Conservation (phyloP, 2,888 invertebrate species). For the Lomographa bimaculata region DNA sequence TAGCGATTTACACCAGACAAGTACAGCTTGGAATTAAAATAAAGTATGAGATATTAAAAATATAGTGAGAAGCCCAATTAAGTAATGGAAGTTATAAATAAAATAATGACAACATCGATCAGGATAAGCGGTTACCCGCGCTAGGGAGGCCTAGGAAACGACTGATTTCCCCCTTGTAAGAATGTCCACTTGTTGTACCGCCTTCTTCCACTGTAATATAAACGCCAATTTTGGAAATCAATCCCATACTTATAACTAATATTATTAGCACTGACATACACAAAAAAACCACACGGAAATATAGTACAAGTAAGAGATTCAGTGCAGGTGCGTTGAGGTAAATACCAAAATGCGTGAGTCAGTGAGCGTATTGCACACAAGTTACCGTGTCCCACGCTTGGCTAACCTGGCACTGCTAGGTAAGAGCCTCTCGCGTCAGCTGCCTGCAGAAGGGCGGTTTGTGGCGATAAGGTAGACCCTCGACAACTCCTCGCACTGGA, state of each 20-base stretch:
- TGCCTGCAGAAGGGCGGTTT: constrained; percentile 80
- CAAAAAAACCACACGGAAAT: constrained; percentile 29
- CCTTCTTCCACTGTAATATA: constrained; percentile 81
- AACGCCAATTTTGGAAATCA: constrained; percentile 52
- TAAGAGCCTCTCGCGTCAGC: constrained; percentile 84
- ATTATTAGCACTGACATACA: constrained; percentile 10
- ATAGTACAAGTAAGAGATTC: constrained; percentile 52
- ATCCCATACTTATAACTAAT: constrained; percentile 9
- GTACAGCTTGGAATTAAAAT: constrained; percentile 10
- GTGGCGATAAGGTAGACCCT: constrained; percentile 72
- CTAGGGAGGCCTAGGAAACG: constrained; percentile 88
- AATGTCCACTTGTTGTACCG: constrained; percentile 70
- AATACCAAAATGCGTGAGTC: constrained; percentile 58
- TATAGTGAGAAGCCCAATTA: constrained; percentile 25
- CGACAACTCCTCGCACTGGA: constrained; percentile 73
- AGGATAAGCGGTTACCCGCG: constrained; percentile 80
- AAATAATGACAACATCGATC: constrained; percentile 56
- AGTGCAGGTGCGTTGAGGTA: constrained; percentile 50
- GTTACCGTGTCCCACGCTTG: constrained; percentile 53
- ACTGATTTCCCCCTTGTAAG: constrained; percentile 81
- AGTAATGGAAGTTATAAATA: constrained; percentile 40
- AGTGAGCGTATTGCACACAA: constrained; percentile 33
- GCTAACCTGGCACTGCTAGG: constrained; percentile 85
- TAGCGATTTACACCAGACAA: constrained; percentile 15
- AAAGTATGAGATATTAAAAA: constrained; percentile 22